Evolutionary conservation across 2,113 vertebrate genomes (phyloP).

Genomic region (Paedocypris sp.): DNA sequence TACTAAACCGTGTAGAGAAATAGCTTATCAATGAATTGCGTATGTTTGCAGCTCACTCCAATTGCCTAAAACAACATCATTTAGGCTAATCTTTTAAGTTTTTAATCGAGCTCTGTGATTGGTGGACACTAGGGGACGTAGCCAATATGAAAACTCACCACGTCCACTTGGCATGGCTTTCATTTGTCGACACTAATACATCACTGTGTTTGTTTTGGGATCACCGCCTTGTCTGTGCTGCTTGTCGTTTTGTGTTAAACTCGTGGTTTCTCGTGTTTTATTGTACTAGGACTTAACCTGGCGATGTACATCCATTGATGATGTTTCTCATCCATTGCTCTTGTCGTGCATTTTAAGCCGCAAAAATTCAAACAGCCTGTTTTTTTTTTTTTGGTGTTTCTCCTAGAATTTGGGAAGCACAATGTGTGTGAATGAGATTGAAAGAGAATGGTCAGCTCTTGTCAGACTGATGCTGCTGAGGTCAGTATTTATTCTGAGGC

Average conservation of each 20-base stretch:
- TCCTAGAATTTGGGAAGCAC: background rate
- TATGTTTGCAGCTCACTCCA: too few relatives aligned
- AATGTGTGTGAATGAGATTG: background rate
- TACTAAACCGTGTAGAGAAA: too few relatives aligned
- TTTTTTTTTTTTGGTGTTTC: constrained; percentile 9
- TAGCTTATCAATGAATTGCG: too few relatives aligned
- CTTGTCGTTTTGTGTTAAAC: constrained; percentile 51
- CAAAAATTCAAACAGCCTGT: constrained; percentile 31
- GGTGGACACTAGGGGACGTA: background rate
- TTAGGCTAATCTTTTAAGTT: too few relatives aligned
- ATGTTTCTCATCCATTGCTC: constrained; percentile 38
- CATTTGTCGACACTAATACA: constrained; percentile 35
- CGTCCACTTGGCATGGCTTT: constrained; percentile 51
- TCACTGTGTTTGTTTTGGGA: constrained; percentile 45
- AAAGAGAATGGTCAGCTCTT: background rate
- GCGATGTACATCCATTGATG: too few relatives aligned
- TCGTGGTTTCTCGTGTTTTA: constrained; percentile 26
- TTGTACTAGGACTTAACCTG: constrained; percentile 37
- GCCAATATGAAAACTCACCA: constrained; percentile 36
- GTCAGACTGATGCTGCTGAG: background rate
- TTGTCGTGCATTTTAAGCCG: background rate
- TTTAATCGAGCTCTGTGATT: constrained; percentile 25
- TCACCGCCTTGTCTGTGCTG: constrained; percentile 44
- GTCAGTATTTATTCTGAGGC: background rate
- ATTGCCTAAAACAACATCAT: too few relatives aligned